Base-by-base conservation (phyloP, 2,113 vertebrate genomes). In the Paramisgurnus dabryanus region DNA sequence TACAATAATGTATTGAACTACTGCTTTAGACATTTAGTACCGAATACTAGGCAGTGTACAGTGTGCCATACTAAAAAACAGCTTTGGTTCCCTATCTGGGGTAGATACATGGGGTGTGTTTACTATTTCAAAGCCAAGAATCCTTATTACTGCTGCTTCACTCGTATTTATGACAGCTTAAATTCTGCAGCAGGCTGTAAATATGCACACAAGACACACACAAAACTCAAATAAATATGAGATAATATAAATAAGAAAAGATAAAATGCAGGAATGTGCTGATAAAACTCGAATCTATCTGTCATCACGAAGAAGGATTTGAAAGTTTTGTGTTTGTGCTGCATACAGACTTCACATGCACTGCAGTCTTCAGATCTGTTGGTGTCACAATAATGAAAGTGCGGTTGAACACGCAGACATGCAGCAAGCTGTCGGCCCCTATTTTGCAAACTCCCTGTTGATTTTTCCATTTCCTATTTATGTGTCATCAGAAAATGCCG, bases 401-500 rank as follows among this genome's bases (percentile, higher is more conserved):
- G 55, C 53, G 3, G 53, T 2, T 17, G 4, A 49, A 55, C 68
- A 74, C 49, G 3, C 50, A 40, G 60, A 76, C 45, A 50, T 7
- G 34, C 15, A 34, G 41, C 27, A n/a, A 73, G 34, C 45, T 34
- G 18, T 63, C 57, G 1, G 9, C 61, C 50, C 12, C 53, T 40
- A 61, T 43, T 73, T 78, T 15, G 57, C 68, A 53, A 85, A 60
- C 71, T 68, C 53, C 58, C 50, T 63, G 79, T 66, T 85, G 83
- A 55, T 82, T 77, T 81, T 70, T 66, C 50, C 77, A 63, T 49
- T 79, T 55, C 72, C 50, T 58, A 69, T 85, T 41, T 80, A 66
- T 69, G 68, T 43, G 79, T 80, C 81, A 64, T 83, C 84, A 83
- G 61, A 82, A 73, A 79, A 68, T 71, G 58, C 67, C 74, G 47